These are phyloP conservation scores for Neoaliturus tenellus DNA, from an alignment of 2,888 invertebrate species.

Conservation along the genomic window DNA sequence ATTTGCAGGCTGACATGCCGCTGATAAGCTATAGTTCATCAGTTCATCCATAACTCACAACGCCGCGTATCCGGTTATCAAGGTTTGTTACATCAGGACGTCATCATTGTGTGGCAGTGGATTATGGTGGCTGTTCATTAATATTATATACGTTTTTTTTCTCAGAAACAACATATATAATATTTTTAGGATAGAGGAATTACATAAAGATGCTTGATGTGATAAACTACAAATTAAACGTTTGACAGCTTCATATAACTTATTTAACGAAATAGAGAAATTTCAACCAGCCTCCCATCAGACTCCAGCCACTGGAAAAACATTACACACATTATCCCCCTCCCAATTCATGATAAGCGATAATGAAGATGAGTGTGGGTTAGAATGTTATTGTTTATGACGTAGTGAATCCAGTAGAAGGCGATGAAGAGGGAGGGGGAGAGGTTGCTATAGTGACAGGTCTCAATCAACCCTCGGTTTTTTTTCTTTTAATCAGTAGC, in stretches of 20 bases:
- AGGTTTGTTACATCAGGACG: background rate
- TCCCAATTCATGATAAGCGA: background rate
- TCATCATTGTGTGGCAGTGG: too few species aligned
- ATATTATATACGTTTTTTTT: too few species aligned
- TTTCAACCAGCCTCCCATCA: too few species aligned
- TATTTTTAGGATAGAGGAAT: too few species aligned
- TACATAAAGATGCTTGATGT: too few species aligned
- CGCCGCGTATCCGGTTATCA: background rate
- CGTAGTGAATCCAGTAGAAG: background rate
- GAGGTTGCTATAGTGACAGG: background rate
- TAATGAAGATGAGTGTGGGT: background rate
- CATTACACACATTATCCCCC: too few species aligned
- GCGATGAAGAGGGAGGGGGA: background rate
- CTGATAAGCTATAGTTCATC: constrained; percentile 21
- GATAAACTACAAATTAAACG: too few species aligned
- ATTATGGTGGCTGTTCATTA: too few species aligned
- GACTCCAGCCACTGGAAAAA: too few species aligned
- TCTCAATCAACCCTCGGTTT: background rate
- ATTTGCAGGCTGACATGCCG: background rate
- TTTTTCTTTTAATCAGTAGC: background rate
- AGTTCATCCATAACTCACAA: constrained; percentile 23
- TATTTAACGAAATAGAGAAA: too few species aligned
- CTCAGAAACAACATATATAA: too few species aligned
- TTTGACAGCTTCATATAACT: too few species aligned
- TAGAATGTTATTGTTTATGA: background rate